Conservation (phyloP, 35 echinoderm and acorn worm species). For the Apostichopus japonicus region DNA sequence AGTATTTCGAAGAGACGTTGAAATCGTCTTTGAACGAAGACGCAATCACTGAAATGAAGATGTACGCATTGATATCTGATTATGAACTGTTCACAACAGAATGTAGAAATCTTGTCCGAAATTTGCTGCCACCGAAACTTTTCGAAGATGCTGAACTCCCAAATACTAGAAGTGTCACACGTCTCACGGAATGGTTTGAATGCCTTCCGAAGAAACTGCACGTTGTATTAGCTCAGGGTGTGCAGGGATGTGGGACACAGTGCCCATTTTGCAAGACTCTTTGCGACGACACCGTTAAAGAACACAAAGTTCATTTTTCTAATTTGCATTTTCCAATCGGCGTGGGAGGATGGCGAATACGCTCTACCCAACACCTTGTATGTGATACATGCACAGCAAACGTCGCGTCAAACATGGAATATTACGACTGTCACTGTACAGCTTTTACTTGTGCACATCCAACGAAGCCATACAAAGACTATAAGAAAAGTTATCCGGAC, state of each 20-base stretch:
- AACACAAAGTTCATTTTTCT: constrained; percentile 25
- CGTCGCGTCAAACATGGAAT: too few relatives aligned
- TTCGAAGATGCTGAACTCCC: neutral
- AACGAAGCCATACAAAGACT: neutral
- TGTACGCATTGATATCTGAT: neutral
- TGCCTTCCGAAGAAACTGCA: constrained; percentile 29
- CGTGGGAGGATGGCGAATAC: neutral
- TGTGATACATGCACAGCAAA: neutral
- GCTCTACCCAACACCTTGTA: neutral
- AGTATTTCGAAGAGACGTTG: neutral
- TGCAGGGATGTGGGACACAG: neutral
- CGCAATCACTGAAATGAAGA: neutral
- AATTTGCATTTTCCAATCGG: constrained; percentile 10
- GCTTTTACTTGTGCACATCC: neutral
- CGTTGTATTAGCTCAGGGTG: neutral
- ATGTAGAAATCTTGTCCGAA: neutral
- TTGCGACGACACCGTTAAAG: neutral
- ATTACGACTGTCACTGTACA: too few relatives aligned
- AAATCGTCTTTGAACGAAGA: constrained; percentile 6
- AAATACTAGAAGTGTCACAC: neutral
- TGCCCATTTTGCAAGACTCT: too few relatives aligned
- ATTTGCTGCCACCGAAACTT: neutral
- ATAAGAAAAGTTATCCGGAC: constrained; percentile 16
- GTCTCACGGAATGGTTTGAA: neutral
- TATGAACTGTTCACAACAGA: neutral